Evolutionary conservation across 2,113 vertebrate genomes (phyloP), one percentile per base, ranked within the genome.

Genomic region (Nematolebias whitei): DNA sequence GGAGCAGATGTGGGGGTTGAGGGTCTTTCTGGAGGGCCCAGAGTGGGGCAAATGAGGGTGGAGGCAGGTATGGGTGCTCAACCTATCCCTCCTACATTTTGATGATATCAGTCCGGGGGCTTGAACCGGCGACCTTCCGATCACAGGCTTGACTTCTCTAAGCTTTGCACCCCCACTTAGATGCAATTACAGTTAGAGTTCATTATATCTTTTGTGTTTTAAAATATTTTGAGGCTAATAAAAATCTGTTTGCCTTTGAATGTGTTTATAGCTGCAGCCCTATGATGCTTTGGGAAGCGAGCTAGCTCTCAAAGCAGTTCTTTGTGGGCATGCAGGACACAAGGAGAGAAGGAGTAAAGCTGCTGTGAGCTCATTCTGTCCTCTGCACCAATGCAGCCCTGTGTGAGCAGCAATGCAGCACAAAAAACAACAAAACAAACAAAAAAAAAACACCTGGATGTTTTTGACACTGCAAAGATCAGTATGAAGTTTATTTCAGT

Each of bases 281-380:
- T 24, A 16, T 8, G 9, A 53, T 60, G 72, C 54, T 70, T 52
- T 10, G 44, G 19, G 54, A 64, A 65, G 65, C 50, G 57, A 29
- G 41, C 48, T 19, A 11, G 23, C 47, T 23, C 43, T 18, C 52
- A 71, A 53, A 68, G 48, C 18, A 15, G 56, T 58, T 47, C 68
- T 71, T 15, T 49, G 73, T 70, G 29, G 72, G 58, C 69, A 78
- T 54, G 66, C 43, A 39, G 49, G 29, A 35, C 48, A 78, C 59
- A 56, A 62, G 68, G 24, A 58, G 29, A 40, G 44, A 19, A 22
- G 15, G 48, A 26, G 35, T 8, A 23, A 43, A 71, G 43, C 49
- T 58, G 68, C 51, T 62, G 74, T 45, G 65, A 69, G 24, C 55
- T 73, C 68, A 78, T 78, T 58, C 71, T 68, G 61, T 49, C 57